phyloP scores from a whole-genome alignment of 2,888 invertebrate genomes.

The Melolontha melolontha region DNA sequence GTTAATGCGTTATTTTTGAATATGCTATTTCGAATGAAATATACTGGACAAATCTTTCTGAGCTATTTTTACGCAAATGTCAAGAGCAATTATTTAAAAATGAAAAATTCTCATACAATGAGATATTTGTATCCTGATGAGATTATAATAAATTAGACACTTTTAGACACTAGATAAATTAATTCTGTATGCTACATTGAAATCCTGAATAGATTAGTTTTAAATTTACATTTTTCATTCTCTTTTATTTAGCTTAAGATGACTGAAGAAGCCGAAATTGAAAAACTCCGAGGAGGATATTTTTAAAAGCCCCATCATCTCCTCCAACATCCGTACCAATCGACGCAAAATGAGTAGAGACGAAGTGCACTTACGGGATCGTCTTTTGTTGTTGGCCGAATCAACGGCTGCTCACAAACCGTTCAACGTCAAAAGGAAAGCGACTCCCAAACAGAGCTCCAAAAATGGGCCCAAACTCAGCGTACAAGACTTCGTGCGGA shows the following conservation, averaged over 20 bases:
- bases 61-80: too few relatives aligned
- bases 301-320: neutral
- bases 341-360: constrained; percentile 65
- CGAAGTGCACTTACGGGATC: constrained; percentile 67
- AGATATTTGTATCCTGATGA: too few relatives aligned
- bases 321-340: neutral
- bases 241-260: constrained; percentile 39
- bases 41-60: too few relatives aligned
- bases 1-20: too few relatives aligned
- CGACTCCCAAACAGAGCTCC: constrained; percentile 63
- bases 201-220: too few relatives aligned
- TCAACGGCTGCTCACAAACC: constrained; percentile 61
- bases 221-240: too few relatives aligned
- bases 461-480: constrained; percentile 59
- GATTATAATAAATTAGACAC: too few relatives aligned
- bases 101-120: too few relatives aligned
- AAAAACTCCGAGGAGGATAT: constrained; percentile 25
- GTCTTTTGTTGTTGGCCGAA: constrained; percentile 68
- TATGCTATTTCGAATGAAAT: too few relatives aligned
- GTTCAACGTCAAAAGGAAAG: constrained; percentile 62
- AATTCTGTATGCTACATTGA: too few relatives aligned
- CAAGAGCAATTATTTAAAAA: too few relatives aligned
- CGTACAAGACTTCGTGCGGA: constrained; percentile 64
- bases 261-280: constrained; percentile 45
- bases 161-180: too few relatives aligned